Base-by-base conservation (phyloP, 1,140 invertebrate genomes). In the Drosophila mojavensis region DNA sequence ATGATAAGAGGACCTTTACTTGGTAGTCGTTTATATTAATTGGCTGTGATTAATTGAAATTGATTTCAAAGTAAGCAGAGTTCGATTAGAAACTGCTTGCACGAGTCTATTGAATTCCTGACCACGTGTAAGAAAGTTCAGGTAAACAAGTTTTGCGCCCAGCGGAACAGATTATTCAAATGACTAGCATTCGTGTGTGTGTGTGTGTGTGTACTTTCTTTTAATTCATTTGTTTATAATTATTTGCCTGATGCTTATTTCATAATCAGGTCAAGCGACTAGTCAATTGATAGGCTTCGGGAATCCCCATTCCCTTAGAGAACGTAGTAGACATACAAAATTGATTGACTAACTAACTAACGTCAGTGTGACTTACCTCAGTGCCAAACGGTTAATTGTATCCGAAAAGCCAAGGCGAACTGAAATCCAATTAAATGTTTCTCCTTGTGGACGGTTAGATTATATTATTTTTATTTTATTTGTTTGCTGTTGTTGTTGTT, bases 391-490 rank as follows among this genome's bases (percentile, higher is more conserved):
- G 54, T 74, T 36, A 64, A 68, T 70, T 77, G 67, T 60, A 73
- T 81, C 78, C 78, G 60, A 68, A 67, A 66, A 66, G 48, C 45
- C 78, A 69, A 78, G 66, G 59, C 50, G 66, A 59, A 60, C 45
- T 54, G 56, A 78, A 86, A 88, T 88, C 83, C 83, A 88, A 88
- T 88, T 88, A 89, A 88, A 78, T 70, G 65, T 58, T 61, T 68
- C 61, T 4, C 17, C 26, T 51, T 53, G 17, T 60, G 51, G 45
- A 20, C 33, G 51, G 39, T 6, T 59, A 36, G 10, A 45, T 41
- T 62, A 36, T 71, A 62, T 39, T 66, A 67, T 59, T 62, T 47
- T 47, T 62, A 48, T 60, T 65, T 43, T 43, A 65, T 26, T 24
- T 39, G 20, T 24, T 24, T 24, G 20, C 0, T 13, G 7, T 41